A percentile compares a stretch with the other conserved stretches of the same genome.
Conservation (phyloP, 2,888 invertebrate species). For the Podabrus alpinus region DNA sequence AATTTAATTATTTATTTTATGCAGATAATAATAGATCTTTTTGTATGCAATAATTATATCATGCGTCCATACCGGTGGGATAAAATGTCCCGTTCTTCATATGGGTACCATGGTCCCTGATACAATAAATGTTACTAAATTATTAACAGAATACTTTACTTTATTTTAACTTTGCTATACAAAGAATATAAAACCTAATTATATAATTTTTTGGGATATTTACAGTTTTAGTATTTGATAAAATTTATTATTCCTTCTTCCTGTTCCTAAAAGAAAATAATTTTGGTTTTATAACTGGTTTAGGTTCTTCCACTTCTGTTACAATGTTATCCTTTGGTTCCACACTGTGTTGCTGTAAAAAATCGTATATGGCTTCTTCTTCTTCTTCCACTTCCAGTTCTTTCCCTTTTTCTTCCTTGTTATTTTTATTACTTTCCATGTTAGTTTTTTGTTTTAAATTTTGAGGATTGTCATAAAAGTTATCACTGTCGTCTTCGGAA, state of each 20-base stretch:
- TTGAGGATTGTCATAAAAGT: slow-evolving; percentile 16
- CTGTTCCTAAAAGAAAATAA: slow-evolving; percentile 7
- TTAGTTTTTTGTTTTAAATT: not conserved
- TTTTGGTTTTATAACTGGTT: slow-evolving; percentile 18
- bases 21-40: too few relatives aligned
- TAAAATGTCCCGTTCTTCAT: too few relatives aligned
- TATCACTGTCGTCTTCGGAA: slow-evolving; percentile 23
- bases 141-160: not conserved
- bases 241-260: not conserved
- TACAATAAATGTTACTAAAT: too few relatives aligned
- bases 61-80: too few relatives aligned
- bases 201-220: not conserved
- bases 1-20: too few relatives aligned
- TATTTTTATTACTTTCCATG: not conserved
- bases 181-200: not conserved
- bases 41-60: too few relatives aligned
- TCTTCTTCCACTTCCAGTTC: slow-evolving; percentile 1
- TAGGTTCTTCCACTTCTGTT: not conserved
- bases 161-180: not conserved
- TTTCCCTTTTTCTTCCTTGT: not conserved
- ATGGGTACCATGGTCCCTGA: too few relatives aligned
- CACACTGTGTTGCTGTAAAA: not conserved
- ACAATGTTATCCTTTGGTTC: not conserved
- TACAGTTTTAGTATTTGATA: not conserved
- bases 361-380: slow-evolving; percentile 18